These are phyloP conservation scores for Ophonus ardosiacus DNA, from an alignment of 2,888 invertebrate genomes.

Conservation along the genomic window DNA sequence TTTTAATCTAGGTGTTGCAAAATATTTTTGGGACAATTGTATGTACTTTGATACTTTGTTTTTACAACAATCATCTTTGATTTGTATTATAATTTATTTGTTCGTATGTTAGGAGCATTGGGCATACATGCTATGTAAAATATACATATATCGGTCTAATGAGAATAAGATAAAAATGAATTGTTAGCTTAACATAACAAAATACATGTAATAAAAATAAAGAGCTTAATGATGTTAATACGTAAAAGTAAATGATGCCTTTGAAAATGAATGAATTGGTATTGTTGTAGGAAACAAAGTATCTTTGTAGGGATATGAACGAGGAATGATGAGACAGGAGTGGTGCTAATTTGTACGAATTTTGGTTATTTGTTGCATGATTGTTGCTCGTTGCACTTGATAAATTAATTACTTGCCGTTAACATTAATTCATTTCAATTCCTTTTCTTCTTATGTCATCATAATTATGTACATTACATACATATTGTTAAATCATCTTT, in stretches of 20 bases:
- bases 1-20: slow-evolving; percentile 61
- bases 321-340: slow-evolving; percentile 66
- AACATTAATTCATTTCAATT: slow-evolving; percentile 11
- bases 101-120: no score
- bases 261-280: slow-evolving; percentile 8
- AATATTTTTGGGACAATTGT: slow-evolving; percentile 59
- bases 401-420: slow-evolving; percentile 58
- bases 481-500: slow-evolving; percentile 16
- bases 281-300: slow-evolving; percentile 64
- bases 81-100: neutral
- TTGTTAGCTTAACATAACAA: slow-evolving; percentile 41
- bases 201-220: neutral
- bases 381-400: slow-evolving; percentile 71
- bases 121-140: no score
- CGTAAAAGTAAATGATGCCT: slow-evolving; percentile 52
- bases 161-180: no score
- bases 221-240: slow-evolving; percentile 59
- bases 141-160: no score
- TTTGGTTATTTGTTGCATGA: slow-evolving; percentile 71
- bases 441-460: neutral
- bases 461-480: neutral
- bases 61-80: slow-evolving; percentile 54
- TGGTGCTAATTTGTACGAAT: slow-evolving; percentile 71
- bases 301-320: slow-evolving; percentile 62
- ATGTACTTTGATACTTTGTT: slow-evolving; percentile 63